Conservation (phyloP, 2,113 vertebrate genomes). For the Hyperopisus bebe region DNA sequence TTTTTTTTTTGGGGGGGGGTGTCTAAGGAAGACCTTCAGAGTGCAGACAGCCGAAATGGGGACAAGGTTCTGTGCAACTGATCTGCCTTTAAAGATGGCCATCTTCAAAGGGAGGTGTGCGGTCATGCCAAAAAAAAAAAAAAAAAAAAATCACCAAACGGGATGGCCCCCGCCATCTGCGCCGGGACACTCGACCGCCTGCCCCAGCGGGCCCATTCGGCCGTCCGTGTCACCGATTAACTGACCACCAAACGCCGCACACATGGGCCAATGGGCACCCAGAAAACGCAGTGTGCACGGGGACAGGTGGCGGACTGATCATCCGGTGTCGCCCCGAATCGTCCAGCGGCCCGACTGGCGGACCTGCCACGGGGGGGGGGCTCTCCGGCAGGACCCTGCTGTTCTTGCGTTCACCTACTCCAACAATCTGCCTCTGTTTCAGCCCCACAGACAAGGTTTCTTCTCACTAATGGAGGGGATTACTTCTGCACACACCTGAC, state of each 20-base stretch:
- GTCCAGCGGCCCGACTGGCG: not conserved
- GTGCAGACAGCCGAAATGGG: not conserved
- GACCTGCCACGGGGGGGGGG: not conserved
- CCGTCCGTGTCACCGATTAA: not conserved
- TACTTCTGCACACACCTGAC: conserved; percentile 1
- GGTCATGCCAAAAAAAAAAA: not conserved
- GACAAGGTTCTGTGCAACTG: not conserved
- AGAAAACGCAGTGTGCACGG: not conserved
- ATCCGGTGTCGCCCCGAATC: no score
- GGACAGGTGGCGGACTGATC: not conserved
- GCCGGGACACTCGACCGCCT: not conserved
- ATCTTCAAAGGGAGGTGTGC: not conserved
- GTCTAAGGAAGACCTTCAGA: not conserved
- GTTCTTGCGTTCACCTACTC: not conserved
- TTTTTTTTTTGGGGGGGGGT: not conserved
- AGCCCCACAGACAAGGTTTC: not conserved
- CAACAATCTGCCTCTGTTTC: not conserved
- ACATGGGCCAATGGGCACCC: not conserved
- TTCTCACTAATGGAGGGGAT: not conserved
- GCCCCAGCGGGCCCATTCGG: not conserved
- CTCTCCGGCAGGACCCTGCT: not conserved
- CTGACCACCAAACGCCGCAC: not conserved
- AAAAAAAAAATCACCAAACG: not conserved
- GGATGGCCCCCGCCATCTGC: not conserved
- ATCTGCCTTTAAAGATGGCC: not conserved